Conservation (phyloP, 2,888 invertebrate species). For the Oxytorus armatus region DNA sequence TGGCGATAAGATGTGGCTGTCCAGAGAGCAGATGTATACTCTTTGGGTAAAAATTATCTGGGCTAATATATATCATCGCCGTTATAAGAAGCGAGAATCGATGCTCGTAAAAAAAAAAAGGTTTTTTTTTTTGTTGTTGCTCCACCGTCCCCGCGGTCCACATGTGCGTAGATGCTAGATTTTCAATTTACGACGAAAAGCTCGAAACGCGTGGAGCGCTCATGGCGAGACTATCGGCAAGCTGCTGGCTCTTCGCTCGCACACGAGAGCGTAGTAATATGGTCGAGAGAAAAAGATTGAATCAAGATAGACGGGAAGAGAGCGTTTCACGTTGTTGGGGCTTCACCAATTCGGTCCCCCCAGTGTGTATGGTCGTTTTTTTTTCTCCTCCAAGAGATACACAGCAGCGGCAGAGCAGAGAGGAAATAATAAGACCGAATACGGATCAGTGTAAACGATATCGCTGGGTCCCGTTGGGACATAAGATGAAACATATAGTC, state of each 20-base stretch:
- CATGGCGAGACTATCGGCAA: slow-evolving; percentile 25
- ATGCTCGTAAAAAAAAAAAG: slow-evolving; percentile 44
- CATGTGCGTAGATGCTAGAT: slow-evolving; percentile 55
- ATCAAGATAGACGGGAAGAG: slow-evolving; percentile 51
- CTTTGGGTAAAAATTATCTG: slow-evolving; percentile 51
- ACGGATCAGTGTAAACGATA: slow-evolving; percentile 68
- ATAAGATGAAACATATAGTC: slow-evolving; percentile 43
- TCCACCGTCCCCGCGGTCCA: slow-evolving; percentile 13
- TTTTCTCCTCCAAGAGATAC: slow-evolving; percentile 13
- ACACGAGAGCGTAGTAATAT: slow-evolving; percentile 9
- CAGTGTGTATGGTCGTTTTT: slow-evolving; percentile 37
- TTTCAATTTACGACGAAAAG: slow-evolving; percentile 63
- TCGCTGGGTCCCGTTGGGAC: slow-evolving; percentile 60
- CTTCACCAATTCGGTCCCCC: slow-evolving; percentile 46
- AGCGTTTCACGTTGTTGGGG: slow-evolving; percentile 47
- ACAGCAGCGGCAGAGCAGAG: slow-evolving; percentile 7
- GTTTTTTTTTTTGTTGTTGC: slow-evolving; percentile 19
- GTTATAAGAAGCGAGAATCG: slow-evolving; percentile 53
- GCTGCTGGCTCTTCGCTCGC: not conserved
- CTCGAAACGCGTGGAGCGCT: slow-evolving; percentile 19
- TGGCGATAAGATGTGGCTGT: slow-evolving; percentile 47
- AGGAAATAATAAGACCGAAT: slow-evolving; percentile 61
- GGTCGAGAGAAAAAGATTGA: slow-evolving; percentile 60
- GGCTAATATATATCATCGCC: slow-evolving; percentile 50
- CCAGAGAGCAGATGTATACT: slow-evolving; percentile 54